phyloP scores from a whole-genome alignment of 1,140 invertebrate genomes.

The Bradynema listronoti region DNA sequence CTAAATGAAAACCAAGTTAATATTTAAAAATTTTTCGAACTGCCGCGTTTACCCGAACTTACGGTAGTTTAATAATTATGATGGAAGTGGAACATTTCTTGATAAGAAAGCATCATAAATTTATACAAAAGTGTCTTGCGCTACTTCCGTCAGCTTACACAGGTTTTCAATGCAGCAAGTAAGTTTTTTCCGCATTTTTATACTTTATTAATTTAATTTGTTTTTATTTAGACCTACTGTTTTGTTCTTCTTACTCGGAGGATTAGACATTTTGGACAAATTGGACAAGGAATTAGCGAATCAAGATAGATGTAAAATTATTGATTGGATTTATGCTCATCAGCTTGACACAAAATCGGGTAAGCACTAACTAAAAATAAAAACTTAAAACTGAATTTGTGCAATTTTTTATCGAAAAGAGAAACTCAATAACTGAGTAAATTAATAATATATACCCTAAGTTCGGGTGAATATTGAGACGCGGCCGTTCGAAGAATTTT shows the following conservation, averaged over 20 bases:
- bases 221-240: constrained; percentile 27
- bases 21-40: too few relatives aligned
- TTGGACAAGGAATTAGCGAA: constrained; percentile 19
- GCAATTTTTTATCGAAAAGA: constrained; percentile 5
- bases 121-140: constrained; percentile 25
- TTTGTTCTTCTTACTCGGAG: constrained; percentile 33
- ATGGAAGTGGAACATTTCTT: constrained; percentile 8
- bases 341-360: constrained; percentile 24
- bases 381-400: not conserved
- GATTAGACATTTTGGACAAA: constrained; percentile 27
- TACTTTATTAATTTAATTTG: not conserved
- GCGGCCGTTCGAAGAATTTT: not conserved
- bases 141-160: constrained; percentile 31
- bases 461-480: not conserved
- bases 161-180: constrained; percentile 30
- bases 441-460: too few relatives aligned
- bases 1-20: too few relatives aligned
- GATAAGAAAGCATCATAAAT: constrained; percentile 24
- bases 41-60: too few relatives aligned
- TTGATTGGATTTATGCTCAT: constrained; percentile 33
- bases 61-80: not conserved
- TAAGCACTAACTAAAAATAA: constrained; percentile 8
- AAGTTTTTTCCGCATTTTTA: constrained; percentile 8
- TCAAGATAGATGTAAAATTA: constrained; percentile 25
- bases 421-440: too few relatives aligned